Evolutionary conservation across 2,113 vertebrate genomes (phyloP).

Genomic region (Athene noctua): DNA sequence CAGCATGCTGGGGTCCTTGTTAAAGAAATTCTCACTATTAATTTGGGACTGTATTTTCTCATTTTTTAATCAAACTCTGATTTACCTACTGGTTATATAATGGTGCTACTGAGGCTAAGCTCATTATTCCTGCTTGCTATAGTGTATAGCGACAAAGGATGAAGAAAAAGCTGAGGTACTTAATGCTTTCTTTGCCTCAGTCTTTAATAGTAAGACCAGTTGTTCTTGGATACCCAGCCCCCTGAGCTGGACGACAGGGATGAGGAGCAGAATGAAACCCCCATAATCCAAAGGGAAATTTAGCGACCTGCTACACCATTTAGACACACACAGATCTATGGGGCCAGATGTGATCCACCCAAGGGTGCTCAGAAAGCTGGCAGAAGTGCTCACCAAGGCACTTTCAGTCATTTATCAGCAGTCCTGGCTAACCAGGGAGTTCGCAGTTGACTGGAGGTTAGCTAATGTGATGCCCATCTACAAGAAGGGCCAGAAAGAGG

Average conservation of each 20-base stretch:
- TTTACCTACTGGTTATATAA: neutral
- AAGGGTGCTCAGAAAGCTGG: neutral
- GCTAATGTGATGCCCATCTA: neutral
- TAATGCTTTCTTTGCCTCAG: neutral
- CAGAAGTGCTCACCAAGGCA: neutral
- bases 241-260: neutral
- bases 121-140: neutral
- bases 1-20: neutral
- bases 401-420: neutral
- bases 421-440: neutral
- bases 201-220: neutral
- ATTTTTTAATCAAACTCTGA: neutral
- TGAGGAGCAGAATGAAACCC: neutral
- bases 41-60: neutral
- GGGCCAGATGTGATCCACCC: neutral
- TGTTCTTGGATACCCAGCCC: rapidly evolving
- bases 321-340: neutral
- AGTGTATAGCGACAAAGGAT: neutral
- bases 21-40: neutral
- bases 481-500: neutral
- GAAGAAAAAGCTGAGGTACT: neutral
- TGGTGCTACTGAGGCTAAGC: neutral
- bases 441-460: neutral
- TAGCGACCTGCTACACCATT: neutral
- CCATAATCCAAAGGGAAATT: neutral